Percentiles rank a stretch among this genome's conserved stretches.
Conservation (phyloP, 1,140 invertebrate species). For the Megalopta genalis region DNA sequence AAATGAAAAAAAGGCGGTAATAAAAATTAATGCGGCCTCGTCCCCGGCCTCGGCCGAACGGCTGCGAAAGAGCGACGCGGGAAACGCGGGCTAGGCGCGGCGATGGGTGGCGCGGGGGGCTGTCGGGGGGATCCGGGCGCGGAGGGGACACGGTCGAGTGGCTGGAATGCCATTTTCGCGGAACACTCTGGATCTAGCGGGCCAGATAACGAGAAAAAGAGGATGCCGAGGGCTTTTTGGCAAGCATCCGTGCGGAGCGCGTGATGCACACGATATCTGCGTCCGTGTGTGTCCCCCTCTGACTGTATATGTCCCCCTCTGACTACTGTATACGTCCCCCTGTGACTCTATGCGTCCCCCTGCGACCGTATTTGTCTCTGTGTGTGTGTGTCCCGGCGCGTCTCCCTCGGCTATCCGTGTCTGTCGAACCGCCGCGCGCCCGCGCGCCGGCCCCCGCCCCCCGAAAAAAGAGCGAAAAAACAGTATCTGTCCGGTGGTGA, state of each 20-base stretch:
- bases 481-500: constrained; percentile 35
- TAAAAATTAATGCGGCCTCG: constrained; percentile 69
- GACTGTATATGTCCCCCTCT: too few species aligned
- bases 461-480: background rate
- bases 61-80: background rate
- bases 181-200: constrained; percentile 51
- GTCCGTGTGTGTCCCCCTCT: too few species aligned
- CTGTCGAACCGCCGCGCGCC: background rate
- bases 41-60: background rate
- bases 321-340: too few species aligned
- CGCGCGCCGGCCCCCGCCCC: too few species aligned
- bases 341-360: too few species aligned
- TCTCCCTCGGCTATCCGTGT: background rate
- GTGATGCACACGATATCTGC: constrained; percentile 21
- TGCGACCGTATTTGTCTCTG: too few species aligned
- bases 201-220: constrained; percentile 46
- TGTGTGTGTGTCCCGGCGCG: too few species aligned
- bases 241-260: constrained; percentile 42
- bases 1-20: constrained; percentile 64
- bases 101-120: too few species aligned
- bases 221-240: constrained; percentile 45
- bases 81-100: background rate
- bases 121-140: background rate
- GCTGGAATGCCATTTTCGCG: constrained; percentile 62
- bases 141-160: constrained; percentile 41